Evolutionary conservation across 2,113 vertebrate species (phyloP), one percentile per base, ranked within the genome.

Genomic region (Amia ocellicauda): DNA sequence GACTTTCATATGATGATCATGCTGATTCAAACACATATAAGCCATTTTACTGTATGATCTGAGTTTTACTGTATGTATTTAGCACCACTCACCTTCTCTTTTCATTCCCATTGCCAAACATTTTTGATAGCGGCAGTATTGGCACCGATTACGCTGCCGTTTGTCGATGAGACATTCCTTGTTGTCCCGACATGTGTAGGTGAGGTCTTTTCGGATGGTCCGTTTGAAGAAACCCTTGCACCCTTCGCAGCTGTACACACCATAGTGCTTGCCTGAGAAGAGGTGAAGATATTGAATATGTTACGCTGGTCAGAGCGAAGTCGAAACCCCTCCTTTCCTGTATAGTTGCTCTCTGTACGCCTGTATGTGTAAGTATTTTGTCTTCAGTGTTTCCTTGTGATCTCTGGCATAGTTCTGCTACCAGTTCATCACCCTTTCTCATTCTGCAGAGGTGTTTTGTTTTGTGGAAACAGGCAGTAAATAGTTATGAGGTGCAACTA

Each of bases 51-150:
- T 54, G 29, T 36, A 16, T n/a, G n/a, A 28, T 16, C n/a, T 29
- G 27, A 19, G n/a, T 16, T 19, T 23, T 45, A 22, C 22, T 16
- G 23, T 40, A 10, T 7, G n/a, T 22, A 28, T 24, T 24, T 23
- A 26, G 43, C 14, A 17, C 47, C 56, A 69, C 78, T 59, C 74
- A 91, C 89, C 90, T 90, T 91, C 90, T 73, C 90, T 83, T 70
- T 90, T 91, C 89, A 91, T 91, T 74, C 90, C 90, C 82, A 88
- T 90, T 51, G 88, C 89, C 60, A 91, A 80, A 79, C 88, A 91
- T 82, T 90, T 91, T 80, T 91, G 90, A 72, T 91, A 91, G 75
- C 90, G 89, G 71, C 90, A 91, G 80, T 91, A 91, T 24, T 91
- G 90, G 69, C 90, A 91, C 66, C 90, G 89, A 72, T 91, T 91